phyloP scores from a whole-genome alignment of 2,888 invertebrate species.

The Heliconius ethilla region DNA sequence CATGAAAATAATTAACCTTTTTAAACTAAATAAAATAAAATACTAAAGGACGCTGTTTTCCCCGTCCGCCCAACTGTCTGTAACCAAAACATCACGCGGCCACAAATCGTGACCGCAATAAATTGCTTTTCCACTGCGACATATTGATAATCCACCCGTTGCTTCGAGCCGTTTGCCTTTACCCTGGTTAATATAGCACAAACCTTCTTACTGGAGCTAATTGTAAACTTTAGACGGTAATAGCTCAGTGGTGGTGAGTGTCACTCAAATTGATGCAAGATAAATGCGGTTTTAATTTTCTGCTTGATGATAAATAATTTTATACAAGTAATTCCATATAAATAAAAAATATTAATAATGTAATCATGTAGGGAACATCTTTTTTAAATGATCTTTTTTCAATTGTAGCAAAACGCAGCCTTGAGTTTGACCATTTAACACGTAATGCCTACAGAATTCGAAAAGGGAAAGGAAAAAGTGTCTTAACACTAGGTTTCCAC shows the following conservation, averaged over 20 bases:
- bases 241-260: not conserved
- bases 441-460: too few relatives aligned
- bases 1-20: not conserved
- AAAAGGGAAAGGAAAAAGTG: too few relatives aligned
- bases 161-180: conserved; percentile 4
- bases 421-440: too few relatives aligned
- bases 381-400: too few relatives aligned
- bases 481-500: too few relatives aligned
- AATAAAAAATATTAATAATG: too few relatives aligned
- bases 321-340: too few relatives aligned
- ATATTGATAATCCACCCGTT: conserved; percentile 24
- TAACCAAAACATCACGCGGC: conserved; percentile 21
- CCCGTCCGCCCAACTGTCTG: conserved; percentile 9
- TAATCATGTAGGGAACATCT: too few relatives aligned
- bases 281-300: not conserved
- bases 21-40: not conserved
- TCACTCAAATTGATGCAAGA: not conserved
- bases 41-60: not conserved
- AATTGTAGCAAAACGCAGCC: too few relatives aligned
- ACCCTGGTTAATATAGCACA: not conserved
- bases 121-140: conserved; percentile 22
- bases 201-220: not conserved
- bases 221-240: not conserved
- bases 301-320: not conserved
- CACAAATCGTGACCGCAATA: conserved; percentile 28